phyloP scores from a whole-genome alignment of 2,888 invertebrate species.

The Drosophila gaucha region DNA sequence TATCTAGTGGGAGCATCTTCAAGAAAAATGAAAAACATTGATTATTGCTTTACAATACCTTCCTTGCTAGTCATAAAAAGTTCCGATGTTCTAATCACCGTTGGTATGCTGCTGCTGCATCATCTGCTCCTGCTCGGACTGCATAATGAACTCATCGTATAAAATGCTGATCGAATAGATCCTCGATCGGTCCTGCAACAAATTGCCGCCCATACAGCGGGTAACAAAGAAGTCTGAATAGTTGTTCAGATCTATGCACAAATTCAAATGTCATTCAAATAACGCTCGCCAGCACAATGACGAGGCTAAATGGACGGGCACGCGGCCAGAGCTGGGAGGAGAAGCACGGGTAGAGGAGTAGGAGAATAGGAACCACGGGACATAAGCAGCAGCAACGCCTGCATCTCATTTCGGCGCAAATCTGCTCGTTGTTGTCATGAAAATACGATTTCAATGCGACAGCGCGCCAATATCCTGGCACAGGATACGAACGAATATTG shows the following conservation, averaged over 20 bases:
- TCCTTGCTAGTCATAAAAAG: neutral
- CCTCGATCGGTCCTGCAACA: constrained; percentile 34
- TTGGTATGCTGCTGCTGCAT: constrained; percentile 2
- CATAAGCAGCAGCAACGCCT: constrained; percentile 58
- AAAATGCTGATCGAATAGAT: constrained; percentile 54
- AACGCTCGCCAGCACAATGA: constrained; percentile 71
- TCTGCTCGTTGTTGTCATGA: constrained; percentile 43
- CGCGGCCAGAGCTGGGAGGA: constrained; percentile 47
- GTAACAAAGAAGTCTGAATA: constrained; percentile 52
- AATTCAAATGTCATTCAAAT: constrained; percentile 78
- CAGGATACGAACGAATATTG: constrained; percentile 71
- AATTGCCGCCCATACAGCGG: constrained; percentile 47
- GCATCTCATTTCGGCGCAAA: constrained; percentile 71
- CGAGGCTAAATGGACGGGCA: constrained; percentile 63
- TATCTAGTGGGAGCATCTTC: too few relatives aligned
- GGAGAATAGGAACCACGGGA: constrained; percentile 38
- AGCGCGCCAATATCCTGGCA: constrained; percentile 75
- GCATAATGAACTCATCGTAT: constrained; percentile 67
- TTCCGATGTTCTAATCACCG: neutral
- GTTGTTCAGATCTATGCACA: constrained; percentile 42
- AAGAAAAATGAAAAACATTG: too few relatives aligned
- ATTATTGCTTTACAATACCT: neutral
- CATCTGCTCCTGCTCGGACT: constrained; percentile 38
- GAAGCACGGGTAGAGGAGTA: constrained; percentile 17
- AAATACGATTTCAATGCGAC: constrained; percentile 55